phyloP scores from a whole-genome alignment of 2,113 vertebrate genomes.

The Cochlearius cochlearius region DNA sequence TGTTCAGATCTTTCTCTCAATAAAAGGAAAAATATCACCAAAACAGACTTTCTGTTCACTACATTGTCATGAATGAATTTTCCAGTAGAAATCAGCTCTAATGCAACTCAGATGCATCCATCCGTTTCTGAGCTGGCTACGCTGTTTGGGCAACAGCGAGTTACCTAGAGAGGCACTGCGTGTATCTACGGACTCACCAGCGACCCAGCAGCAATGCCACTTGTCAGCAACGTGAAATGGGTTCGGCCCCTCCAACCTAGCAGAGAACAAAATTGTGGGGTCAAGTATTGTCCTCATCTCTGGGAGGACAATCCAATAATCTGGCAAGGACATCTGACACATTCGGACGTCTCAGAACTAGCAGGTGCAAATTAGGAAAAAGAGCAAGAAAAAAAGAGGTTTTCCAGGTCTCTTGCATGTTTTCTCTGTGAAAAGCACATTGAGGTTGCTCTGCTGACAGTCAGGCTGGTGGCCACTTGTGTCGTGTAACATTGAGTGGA shows the following conservation, averaged over 20 bases:
- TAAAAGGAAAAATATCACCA: not conserved
- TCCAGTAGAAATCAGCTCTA: not conserved
- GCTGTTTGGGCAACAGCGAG: not conserved
- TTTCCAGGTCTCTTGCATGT: not conserved
- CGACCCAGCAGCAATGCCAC: not conserved
- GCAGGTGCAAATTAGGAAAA: not conserved
- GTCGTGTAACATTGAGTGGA: not conserved
- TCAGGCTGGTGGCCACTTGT: not conserved
- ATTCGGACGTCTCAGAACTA: not conserved
- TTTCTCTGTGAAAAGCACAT: not conserved
- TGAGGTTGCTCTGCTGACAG: not conserved
- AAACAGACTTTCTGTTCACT: not conserved
- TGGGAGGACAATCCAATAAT: not conserved
- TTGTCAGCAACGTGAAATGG: accelerated
- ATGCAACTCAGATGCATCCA: not conserved
- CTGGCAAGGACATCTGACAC: not conserved
- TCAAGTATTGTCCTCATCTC: not conserved
- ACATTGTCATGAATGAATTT: not conserved
- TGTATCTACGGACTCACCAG: not conserved
- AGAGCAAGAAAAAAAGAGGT: not conserved
- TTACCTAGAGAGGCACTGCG: not conserved
- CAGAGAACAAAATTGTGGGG: not conserved
- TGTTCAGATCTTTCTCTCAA: not conserved
- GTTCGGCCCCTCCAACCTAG: not conserved
- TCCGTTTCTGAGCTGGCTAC: not conserved